Evolutionary conservation across 2,888 invertebrate genomes (phyloP), one percentile per base, ranked within the genome.

Genomic region (Agrochola macilenta): DNA sequence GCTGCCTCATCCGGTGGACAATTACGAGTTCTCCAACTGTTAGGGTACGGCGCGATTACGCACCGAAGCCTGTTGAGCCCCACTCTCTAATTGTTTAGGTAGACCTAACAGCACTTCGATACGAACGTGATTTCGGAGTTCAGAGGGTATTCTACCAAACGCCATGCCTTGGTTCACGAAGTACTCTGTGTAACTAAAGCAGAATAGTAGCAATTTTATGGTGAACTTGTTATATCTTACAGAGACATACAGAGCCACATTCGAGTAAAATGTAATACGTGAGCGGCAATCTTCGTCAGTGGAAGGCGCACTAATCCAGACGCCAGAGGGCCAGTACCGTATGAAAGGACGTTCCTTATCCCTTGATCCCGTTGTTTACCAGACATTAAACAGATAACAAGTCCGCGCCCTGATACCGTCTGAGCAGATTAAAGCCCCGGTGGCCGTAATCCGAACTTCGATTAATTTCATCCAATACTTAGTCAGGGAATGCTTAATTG

Each of bases 381-480:
- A 97, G 96, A 97, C 97, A 97, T 97, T 97, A 96, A 97, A 95
- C 97, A 97, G 97, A 97, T 97, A 97, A 96, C 96, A 95, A 96
- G 95, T 96, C 96, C 95, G 93, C 96, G 96, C 95, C 94, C 95
- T 93, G 96, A 96, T 96, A 96, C 94, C 94, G 93, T 94, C 94
- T 94, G 93, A 93, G 93, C 94, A 96, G 96, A 96, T 96, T 96
- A 96, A 93, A 94, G 93, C 95, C 94, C 93, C 92, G 92, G 93
- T 94, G 93, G 93, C 93, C 93, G 93, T 96, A 96, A 96, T 95
- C 96, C 96, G 92, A 94, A 95, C 95, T 96, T 96, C 96, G 96
- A 96, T 96, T 96, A 96, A 96, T 96, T 96, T 96, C 95, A 95
- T 95, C 96, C 95, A 96, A 96, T 96, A 96, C 94, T 94, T 93